Conservation (phyloP, 2,113 vertebrate genomes). For the Hippocampus guttulatus region DNA sequence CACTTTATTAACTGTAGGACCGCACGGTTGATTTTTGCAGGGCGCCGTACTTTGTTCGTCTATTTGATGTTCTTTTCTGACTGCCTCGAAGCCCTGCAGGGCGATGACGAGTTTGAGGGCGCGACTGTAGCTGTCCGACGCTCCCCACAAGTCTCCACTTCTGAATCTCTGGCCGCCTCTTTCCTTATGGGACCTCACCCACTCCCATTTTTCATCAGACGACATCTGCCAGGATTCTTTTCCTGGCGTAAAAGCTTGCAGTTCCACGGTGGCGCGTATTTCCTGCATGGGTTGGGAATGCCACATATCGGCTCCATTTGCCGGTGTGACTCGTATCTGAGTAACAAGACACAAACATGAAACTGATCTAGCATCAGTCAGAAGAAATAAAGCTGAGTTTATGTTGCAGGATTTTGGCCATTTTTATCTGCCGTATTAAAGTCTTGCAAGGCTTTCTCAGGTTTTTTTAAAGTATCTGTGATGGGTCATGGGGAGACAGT, state of each 20-base stretch:
- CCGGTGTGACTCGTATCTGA: conserved; percentile 48
- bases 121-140: conserved; percentile 76
- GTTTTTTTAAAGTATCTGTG: too few relatives aligned
- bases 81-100: conserved; percentile 31
- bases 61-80: conserved; percentile 9
- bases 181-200: conserved; percentile 71
- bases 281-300: conserved; percentile 8
- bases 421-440: background rate
- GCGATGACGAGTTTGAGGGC: conserved; percentile 79
- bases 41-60: conserved; percentile 23
- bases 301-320: conserved; percentile 22
- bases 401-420: background rate
- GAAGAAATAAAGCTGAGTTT: background rate
- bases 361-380: background rate
- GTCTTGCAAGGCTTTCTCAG: too few relatives aligned
- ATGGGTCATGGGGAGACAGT: too few relatives aligned
- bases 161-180: conserved; percentile 75
- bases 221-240: conserved; percentile 80
- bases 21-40: conserved; percentile 1
- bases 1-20: conserved; percentile 56
- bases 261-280: conserved; percentile 60
- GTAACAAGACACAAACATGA: background rate
- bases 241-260: conserved; percentile 70
- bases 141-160: conserved; percentile 76
- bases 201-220: conserved; percentile 71